Conservation (phyloP, 2,888 invertebrate species). For the Imbricaverruca yamaguchii region DNA sequence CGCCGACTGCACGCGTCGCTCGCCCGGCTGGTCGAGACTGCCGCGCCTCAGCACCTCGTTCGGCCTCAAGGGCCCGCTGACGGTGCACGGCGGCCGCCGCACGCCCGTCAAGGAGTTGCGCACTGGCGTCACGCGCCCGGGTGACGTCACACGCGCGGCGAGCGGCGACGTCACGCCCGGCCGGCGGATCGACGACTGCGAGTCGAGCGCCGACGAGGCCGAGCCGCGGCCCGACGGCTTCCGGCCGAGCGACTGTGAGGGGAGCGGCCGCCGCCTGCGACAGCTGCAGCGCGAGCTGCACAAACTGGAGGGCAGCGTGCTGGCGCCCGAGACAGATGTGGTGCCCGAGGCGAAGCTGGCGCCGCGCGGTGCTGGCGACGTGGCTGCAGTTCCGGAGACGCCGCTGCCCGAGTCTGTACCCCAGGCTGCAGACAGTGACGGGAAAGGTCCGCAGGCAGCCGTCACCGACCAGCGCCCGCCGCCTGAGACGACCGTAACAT, state of each 20-base stretch:
- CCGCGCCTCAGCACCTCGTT: slow-evolving; percentile 1
- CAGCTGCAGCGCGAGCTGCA: not conserved
- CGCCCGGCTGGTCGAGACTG: slow-evolving; percentile 1
- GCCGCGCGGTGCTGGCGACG: too few species aligned
- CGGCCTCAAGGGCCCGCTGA: not conserved
- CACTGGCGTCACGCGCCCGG: too few species aligned
- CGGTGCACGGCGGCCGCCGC: not conserved
- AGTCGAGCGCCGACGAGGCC: not conserved
- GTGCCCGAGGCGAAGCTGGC: too few species aligned
- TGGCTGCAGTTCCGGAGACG: too few species aligned
- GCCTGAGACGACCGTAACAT: not conserved
- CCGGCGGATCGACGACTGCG: not conserved
- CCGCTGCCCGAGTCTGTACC: too few species aligned
- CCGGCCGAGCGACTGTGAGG: not conserved
- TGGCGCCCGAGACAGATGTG: not conserved
- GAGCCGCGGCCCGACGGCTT: not conserved
- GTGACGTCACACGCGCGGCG: too few species aligned
- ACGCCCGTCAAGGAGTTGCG: not conserved
- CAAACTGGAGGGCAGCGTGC: not conserved
- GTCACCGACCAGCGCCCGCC: not conserved
- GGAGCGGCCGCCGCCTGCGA: not conserved
- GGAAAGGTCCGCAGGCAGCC: too few species aligned
- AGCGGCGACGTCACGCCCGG: not conserved
- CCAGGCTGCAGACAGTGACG: too few species aligned
- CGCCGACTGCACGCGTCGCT: not conserved